Percentiles rank a stretch among this genome's conserved stretches.
phyloP scores from a whole-genome alignment of 2,113 vertebrate species.

The Saccopteryx leptura region DNA sequence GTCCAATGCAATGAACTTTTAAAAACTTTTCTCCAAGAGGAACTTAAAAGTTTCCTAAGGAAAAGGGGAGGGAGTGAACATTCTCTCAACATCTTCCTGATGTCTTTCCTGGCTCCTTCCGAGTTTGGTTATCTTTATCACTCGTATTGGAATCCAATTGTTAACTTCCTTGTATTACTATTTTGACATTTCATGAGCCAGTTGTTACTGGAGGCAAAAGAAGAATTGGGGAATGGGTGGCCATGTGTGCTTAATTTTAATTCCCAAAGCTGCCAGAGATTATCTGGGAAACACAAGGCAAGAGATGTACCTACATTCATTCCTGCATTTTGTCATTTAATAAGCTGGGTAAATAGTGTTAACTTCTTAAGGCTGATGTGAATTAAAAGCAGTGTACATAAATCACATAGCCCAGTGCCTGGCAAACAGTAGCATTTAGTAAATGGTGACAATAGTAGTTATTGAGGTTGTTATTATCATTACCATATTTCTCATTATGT shows the following conservation, averaged over 20 bases:
- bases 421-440: conserved; percentile 53
- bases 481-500: conserved; percentile 70
- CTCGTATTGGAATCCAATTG: background rate
- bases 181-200: background rate
- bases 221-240: background rate
- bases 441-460: conserved; percentile 46
- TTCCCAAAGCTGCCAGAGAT: background rate
- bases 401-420: conserved; percentile 26
- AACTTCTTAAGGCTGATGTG: conserved; percentile 13
- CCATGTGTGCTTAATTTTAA: conserved; percentile 9
- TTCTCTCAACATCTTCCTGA: background rate
- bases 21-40: background rate
- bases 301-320: background rate
- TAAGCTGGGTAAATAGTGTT: conserved; percentile 33
- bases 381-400: conserved; percentile 33
- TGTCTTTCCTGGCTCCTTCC: background rate
- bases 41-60: background rate
- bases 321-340: conserved; percentile 28
- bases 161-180: background rate
- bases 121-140: background rate
- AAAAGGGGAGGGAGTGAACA: rapidly evolving
- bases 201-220: background rate
- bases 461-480: conserved; percentile 55
- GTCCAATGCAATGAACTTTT: background rate
- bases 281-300: conserved; percentile 1